Percentiles rank a stretch among this genome's conserved stretches.
phyloP scores from a whole-genome alignment of 2,888 invertebrate genomes.

The Flexamia atlantica region DNA sequence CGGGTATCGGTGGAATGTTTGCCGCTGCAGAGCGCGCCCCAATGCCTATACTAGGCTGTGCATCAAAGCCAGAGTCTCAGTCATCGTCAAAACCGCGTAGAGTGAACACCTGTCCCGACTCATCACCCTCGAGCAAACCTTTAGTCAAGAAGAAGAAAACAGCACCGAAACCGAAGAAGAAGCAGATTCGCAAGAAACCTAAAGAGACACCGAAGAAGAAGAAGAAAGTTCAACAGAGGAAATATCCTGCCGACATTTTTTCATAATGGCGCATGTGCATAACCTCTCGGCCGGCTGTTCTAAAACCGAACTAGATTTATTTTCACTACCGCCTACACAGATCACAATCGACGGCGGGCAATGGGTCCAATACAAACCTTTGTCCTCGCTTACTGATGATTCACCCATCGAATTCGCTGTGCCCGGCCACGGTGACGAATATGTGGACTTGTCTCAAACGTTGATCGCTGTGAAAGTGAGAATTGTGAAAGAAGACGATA shows the following conservation, averaged over 20 bases:
- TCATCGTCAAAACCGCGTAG: neutral
- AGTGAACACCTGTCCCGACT: neutral
- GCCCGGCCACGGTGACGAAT: slow-evolving; percentile 69
- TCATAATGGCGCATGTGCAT: slow-evolving; percentile 68
- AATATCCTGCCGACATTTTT: slow-evolving; percentile 55
- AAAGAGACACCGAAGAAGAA: slow-evolving; percentile 20
- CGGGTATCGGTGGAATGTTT: slow-evolving; percentile 25
- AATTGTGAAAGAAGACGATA: slow-evolving; percentile 61
- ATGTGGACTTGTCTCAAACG: slow-evolving; percentile 70
- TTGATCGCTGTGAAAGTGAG: slow-evolving; percentile 67
- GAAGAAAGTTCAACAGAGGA: neutral
- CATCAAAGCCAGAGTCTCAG: neutral
- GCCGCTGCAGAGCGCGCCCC: neutral
- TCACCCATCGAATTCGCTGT: slow-evolving; percentile 70
- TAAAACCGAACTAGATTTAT: slow-evolving; percentile 68
- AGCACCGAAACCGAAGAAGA: neutral
- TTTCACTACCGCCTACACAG: slow-evolving; percentile 69
- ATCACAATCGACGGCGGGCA: slow-evolving; percentile 68
- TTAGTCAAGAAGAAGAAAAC: neutral
- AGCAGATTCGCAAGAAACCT: neutral
- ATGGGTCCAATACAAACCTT: slow-evolving; percentile 69
- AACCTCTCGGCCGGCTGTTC: slow-evolving; percentile 66
- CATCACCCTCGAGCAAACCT: too few relatives aligned
- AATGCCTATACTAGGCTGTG: neutral
- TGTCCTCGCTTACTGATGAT: slow-evolving; percentile 68